These are phyloP conservation scores for Planococcus citri DNA, from an alignment of 1,140 invertebrate species.

Conservation along the genomic window DNA sequence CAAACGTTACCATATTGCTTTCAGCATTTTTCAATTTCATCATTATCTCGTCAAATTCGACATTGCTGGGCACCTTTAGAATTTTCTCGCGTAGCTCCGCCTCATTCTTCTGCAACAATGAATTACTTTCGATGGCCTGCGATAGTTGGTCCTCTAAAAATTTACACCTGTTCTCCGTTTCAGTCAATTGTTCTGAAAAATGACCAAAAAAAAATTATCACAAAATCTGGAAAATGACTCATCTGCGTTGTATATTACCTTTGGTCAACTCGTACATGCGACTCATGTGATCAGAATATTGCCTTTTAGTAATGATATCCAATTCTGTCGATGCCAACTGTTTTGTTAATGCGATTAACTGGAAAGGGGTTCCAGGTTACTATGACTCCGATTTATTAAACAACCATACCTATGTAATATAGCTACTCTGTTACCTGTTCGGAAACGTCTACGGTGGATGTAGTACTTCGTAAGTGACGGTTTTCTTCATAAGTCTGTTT, in stretches of 20 bases:
- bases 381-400: background rate
- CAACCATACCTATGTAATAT: too few relatives aligned
- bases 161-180: conserved; percentile 27
- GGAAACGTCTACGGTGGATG: background rate
- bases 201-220: background rate
- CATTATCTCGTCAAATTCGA: conserved; percentile 21
- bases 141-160: conserved; percentile 25
- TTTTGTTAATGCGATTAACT: background rate
- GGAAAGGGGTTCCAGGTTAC: background rate
- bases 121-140: conserved; percentile 24
- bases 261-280: conserved; percentile 26
- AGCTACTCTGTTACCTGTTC: conserved; percentile 1
- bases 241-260: conserved; percentile 21
- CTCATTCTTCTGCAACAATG: conserved; percentile 25
- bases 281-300: conserved; percentile 24
- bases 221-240: background rate
- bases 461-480: background rate
- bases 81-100: conserved; percentile 25
- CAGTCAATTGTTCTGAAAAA: conserved; percentile 26
- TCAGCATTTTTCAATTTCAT: conserved; percentile 23
- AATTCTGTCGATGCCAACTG: background rate
- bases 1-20: conserved; percentile 25
- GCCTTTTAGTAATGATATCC: conserved; percentile 9
- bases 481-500: background rate
- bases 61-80: conserved; percentile 24